Evolutionary conservation across 1,140 invertebrate species (phyloP).

Genomic region (Tetramorium simillimum): DNA sequence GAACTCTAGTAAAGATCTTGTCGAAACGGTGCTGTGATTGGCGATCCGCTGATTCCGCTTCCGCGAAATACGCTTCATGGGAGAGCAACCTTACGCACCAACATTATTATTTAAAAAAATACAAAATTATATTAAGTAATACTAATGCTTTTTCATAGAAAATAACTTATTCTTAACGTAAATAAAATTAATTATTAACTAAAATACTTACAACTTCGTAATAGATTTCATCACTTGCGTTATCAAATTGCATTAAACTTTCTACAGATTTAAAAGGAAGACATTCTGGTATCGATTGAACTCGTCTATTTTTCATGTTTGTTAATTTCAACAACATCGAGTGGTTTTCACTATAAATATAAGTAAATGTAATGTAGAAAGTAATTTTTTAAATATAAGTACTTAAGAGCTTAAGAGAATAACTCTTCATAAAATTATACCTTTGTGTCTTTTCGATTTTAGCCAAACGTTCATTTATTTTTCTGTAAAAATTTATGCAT

Average conservation of each 20-base stretch:
- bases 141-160: neutral
- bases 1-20: no score
- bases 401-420: neutral
- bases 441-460: neutral
- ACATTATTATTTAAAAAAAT: no score
- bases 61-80: no score
- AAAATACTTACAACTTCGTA: conserved; percentile 9
- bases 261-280: neutral
- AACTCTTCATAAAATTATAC: neutral
- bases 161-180: neutral
- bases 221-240: neutral
- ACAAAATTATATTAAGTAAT: no score
- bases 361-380: neutral
- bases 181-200: neutral
- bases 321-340: neutral
- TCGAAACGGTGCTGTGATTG: no score
- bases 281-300: neutral
- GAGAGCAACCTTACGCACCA: no score
- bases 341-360: neutral
- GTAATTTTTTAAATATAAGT: neutral
- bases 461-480: neutral
- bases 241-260: neutral
- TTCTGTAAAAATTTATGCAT: neutral
- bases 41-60: no score
- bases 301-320: neutral